Evolutionary conservation across 2,797 vertebrate species (phyloP).

Genomic region (Selene dorsalis): DNA sequence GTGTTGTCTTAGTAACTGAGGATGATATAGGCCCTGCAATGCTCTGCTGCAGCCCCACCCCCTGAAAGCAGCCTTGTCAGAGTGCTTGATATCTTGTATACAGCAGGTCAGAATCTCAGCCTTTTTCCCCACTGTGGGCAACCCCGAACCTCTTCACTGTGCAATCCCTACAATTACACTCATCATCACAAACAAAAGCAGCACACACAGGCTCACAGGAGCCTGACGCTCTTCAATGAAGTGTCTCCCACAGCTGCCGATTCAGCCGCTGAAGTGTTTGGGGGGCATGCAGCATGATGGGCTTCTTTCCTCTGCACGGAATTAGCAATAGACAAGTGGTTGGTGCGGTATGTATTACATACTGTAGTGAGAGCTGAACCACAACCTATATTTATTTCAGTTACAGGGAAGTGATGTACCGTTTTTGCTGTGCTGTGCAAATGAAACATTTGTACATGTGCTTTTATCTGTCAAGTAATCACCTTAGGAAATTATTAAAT

Average conservation of each 20-base stretch:
- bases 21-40: background rate
- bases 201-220: conserved; percentile 62
- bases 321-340: conserved; percentile 58
- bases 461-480: conserved; percentile 37
- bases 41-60: conserved; percentile 2
- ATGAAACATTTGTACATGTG: conserved; percentile 9
- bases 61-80: conserved; percentile 21
- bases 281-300: conserved; percentile 30
- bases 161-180: conserved; percentile 78
- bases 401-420: no score
- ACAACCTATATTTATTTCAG: conserved; percentile 50
- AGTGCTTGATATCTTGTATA: conserved; percentile 32
- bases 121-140: conserved; percentile 53
- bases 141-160: conserved; percentile 71
- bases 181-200: conserved; percentile 80
- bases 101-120: conserved; percentile 44
- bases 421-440: conserved; percentile 24
- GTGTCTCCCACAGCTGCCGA: conserved; percentile 77
- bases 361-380: conserved; percentile 9
- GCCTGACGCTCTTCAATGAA: conserved; percentile 71
- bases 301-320: conserved; percentile 49
- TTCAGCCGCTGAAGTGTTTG: conserved; percentile 66
- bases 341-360: conserved; percentile 32
- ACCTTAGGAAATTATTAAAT: conserved; percentile 45
- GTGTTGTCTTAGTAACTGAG: conserved; percentile 31